phyloP scores from a whole-genome alignment of 2,113 vertebrate species.

The Hiodon alosoides region DNA sequence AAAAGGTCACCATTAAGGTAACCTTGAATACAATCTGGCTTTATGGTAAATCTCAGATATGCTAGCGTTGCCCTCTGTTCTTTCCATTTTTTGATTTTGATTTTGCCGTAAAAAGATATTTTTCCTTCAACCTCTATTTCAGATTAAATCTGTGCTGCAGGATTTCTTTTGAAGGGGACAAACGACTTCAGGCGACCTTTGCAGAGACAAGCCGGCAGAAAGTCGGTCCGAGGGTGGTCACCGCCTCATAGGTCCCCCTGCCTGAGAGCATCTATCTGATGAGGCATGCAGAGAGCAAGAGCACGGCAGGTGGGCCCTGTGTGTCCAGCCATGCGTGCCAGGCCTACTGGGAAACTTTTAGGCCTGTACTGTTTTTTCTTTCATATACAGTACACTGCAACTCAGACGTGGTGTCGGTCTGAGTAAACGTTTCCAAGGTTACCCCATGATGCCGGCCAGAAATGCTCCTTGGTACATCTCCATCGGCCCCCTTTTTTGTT shows the following conservation, averaged over 20 bases:
- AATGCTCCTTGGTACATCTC: slow-evolving; percentile 8
- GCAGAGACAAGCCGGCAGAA: not conserved
- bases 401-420: not conserved
- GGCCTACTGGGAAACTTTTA: not conserved
- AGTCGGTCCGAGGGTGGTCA: not conserved
- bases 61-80: not conserved
- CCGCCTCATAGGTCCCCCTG: not conserved
- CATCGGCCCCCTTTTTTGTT: not conserved
- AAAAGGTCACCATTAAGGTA: no score
- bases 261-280: not conserved
- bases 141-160: not conserved
- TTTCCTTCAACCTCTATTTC: not conserved
- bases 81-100: no score
- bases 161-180: not conserved
- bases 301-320: not conserved
- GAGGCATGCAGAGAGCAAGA: not conserved
- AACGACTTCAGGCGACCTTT: not conserved
- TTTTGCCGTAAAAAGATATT: not conserved
- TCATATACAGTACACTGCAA: not conserved
- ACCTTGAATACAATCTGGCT: no score
- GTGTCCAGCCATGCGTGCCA: not conserved
- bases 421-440: slow-evolving; percentile 8
- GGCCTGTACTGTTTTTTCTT: slow-evolving; percentile 9
- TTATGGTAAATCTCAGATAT: not conserved
- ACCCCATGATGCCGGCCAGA: slow-evolving; percentile 6